Percentiles rank a stretch among this genome's conserved stretches.
Evolutionary conservation across 2,888 invertebrate species (phyloP).

Genomic region (Norana najaformis): DNA sequence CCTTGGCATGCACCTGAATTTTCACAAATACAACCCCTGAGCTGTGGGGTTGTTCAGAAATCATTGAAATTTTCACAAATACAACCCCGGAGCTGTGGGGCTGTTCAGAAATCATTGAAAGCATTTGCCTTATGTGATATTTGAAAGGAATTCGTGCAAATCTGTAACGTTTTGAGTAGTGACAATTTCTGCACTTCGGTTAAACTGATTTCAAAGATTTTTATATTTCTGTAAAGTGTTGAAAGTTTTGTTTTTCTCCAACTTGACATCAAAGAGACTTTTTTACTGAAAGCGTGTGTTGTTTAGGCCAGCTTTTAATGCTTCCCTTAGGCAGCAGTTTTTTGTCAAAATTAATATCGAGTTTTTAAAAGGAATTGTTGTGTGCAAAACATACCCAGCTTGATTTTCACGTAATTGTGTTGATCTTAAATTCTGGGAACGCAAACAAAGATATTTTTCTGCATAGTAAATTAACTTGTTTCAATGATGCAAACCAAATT

Average conservation of each 20-base stretch:
- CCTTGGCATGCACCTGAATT: neutral
- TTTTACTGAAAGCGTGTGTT: neutral
- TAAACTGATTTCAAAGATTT: neutral
- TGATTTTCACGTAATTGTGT: neutral
- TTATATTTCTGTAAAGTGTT: neutral
- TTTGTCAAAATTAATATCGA: neutral
- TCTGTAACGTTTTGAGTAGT: neutral
- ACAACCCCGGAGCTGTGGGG: too few species aligned
- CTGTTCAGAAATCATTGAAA: neutral
- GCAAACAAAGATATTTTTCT: constrained; percentile 10
- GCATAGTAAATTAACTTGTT: neutral
- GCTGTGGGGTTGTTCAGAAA: neutral
- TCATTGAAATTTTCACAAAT: too few species aligned
- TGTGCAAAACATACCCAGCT: neutral
- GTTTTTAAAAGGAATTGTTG: neutral
- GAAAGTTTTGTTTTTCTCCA: neutral
- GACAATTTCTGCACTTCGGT: neutral
- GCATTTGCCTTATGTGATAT: neutral
- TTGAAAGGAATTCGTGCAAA: neutral
- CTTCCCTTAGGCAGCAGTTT: neutral
- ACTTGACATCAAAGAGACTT: neutral
- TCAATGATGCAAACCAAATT: neutral
- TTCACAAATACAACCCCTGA: too few species aligned
- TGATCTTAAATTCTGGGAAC: neutral
- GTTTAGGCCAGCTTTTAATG: neutral